Evolutionary conservation across 2,113 vertebrate genomes (phyloP), one percentile per base, ranked within the genome.

Genomic region (Oreochromis tanganicae): DNA sequence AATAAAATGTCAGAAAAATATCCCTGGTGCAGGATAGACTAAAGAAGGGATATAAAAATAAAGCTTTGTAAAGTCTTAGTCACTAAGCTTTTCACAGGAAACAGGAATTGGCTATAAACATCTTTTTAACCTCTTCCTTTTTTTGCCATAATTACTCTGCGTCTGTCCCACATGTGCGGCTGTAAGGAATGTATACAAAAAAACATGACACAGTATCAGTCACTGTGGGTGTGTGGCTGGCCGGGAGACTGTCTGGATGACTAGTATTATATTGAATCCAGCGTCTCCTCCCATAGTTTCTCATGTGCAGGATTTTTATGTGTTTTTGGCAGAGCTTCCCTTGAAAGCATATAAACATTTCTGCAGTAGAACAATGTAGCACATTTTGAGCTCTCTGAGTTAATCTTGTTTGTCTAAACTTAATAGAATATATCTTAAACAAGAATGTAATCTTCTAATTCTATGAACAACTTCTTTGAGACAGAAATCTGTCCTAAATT

Each of bases 131-230:
- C 34, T 81, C 10, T 68, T 14, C 17, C 52, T 8, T 38, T 68
- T 5, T 50, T 48, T 48, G 12, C 52, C 43, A 16, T 24, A 41
- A 68, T 71, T 29, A 32, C 16, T 32, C 21, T 61, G 38, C 27
- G 21, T 87, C 34, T 80, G 78, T 88, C 43, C 54, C 52, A 75
- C 89, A 86, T 90, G 61, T 93, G 80, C 54, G 66, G 80, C 59
- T 50, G 21, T 84, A 7, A 86, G 48, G 73, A 91, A 83, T 92
- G 87, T 88, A 84, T 56, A 89, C 83, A 89, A 82, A 88, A 88
- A 81, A 89, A 81, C 84, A 82, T 87, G 90, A 92, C 82, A 85
- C 63, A 59, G 71, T 41, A 89, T 90, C 87, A 84, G 84, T 89
- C 82, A 86, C 75, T 86, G 85, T 79, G 86, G 50, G 63, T 61